Evolutionary conservation across 2,888 invertebrate species (phyloP).

Genomic region (Leucophenga montana): DNA sequence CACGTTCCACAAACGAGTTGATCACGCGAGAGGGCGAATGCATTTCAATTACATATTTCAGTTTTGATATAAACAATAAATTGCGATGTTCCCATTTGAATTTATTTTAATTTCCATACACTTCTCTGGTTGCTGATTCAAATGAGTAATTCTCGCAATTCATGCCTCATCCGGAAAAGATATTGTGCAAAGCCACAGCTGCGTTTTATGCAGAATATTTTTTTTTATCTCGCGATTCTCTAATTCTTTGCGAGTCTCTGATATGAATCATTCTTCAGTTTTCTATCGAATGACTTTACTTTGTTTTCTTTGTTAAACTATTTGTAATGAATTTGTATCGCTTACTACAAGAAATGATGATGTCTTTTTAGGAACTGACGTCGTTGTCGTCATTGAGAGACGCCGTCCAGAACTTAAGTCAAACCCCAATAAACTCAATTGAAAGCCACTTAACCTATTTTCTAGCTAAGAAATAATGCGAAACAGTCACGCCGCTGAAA

Average conservation of each 20-base stretch:
- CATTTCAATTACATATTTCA: neutral
- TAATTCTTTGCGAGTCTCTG: too few relatives aligned
- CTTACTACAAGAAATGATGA: too few relatives aligned
- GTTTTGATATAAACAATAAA: neutral
- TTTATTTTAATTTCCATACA: neutral
- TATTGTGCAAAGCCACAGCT: too few relatives aligned
- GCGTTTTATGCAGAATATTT: too few relatives aligned
- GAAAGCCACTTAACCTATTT: slow-evolving; percentile 64
- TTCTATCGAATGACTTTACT: neutral
- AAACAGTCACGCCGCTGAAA: slow-evolving; percentile 52
- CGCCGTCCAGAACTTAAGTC: slow-evolving; percentile 31
- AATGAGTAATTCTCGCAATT: neutral
- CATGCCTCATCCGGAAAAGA: too few relatives aligned
- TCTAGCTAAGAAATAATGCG: slow-evolving; percentile 53
- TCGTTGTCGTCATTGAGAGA: neutral
- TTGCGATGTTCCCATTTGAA: slow-evolving; percentile 3
- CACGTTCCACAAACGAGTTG: slow-evolving; percentile 29
- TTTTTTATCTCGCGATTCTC: too few relatives aligned
- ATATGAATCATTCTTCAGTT: too few relatives aligned
- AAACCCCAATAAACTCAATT: slow-evolving; percentile 40
- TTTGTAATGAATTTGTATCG: neutral
- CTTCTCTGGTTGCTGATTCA: neutral
- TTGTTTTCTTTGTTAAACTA: neutral
- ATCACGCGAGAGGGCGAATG: slow-evolving; percentile 37
- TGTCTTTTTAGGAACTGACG: too few relatives aligned